Base-by-base conservation (phyloP, 2,888 invertebrate genomes). In the Cistogaster globosa region DNA sequence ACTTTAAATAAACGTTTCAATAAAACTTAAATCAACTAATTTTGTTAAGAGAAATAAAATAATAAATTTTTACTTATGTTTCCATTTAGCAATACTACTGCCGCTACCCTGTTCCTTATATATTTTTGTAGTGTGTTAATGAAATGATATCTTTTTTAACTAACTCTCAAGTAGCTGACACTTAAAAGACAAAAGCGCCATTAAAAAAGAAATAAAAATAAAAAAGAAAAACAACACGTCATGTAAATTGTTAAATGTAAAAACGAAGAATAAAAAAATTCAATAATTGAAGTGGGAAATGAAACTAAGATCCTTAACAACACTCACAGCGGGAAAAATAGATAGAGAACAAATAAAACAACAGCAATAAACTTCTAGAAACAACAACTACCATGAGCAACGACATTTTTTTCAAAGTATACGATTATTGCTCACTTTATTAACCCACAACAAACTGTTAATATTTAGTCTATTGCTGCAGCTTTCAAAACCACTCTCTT, bases 251-350 rank as follows among this genome's bases (percentile, higher is more conserved):
- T 62, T 75, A 71, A 84, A 63, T 67, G 36, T 22, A 9, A 60
- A 72, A 67, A 68, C 22, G 48, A 69, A 68, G n/a, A 55, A 22
- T 0, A 48, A 71, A 69, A 78, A 83, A 77, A 67, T 65, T 55
- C 75, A 85, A 78, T 85, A 79, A 85, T 82, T 85, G 78, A 82
- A 82, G 78, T 76, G 82, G 85, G 85, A 85, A 82, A 82, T 82
- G 55, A 79, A 75, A 75, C 60, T 57, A 18, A 67, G 75, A 82
- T 75, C 48, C 67, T 62, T 84, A 58, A 78, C 69, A 78, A 58
- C 42, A 78, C 58, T 55, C 69, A 42, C 63, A 48, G 78, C 60
- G 26, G 65, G 67, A 42, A 12, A 71, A 82, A 51, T 60, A 18
- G 57, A 45, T 51, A 18, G 20, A 74, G 32, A 67, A 32, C 16